These are phyloP conservation scores for Onychostruthus taczanowskii DNA, from an alignment of 2,113 vertebrate species.

Conservation along the genomic window DNA sequence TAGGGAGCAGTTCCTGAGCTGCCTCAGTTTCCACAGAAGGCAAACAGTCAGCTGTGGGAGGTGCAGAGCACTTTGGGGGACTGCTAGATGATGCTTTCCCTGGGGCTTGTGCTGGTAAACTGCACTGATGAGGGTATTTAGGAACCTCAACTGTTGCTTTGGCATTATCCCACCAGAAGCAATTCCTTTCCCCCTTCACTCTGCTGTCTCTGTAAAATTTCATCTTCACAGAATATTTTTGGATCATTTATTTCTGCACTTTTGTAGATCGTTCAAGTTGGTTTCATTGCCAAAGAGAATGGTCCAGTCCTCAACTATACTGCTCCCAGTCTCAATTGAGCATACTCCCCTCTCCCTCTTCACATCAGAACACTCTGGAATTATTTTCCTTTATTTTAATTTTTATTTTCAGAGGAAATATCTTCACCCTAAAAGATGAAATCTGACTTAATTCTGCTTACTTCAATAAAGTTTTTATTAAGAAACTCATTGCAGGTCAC, in stretches of 20 bases:
- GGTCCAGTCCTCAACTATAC: not conserved
- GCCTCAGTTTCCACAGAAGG: not conserved
- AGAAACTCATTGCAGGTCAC: not conserved
- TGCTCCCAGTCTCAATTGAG: not conserved
- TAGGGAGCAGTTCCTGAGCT: not conserved
- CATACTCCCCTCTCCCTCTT: not conserved
- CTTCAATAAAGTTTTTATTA: not conserved
- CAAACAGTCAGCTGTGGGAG: fast-evolving
- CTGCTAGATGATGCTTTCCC: not conserved
- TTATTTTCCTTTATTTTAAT: not conserved
- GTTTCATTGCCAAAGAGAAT: not conserved
- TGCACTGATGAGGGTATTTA: not conserved
- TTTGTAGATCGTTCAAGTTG: not conserved
- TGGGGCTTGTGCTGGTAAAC: not conserved
- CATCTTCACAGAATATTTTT: not conserved
- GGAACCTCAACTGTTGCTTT: not conserved
- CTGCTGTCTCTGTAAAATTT: not conserved
- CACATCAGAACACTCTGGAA: not conserved
- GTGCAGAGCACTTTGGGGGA: not conserved
- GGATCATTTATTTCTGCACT: not conserved
- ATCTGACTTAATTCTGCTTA: not conserved
- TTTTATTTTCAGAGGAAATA: not conserved
- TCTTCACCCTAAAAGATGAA: not conserved
- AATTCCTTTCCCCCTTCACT: not conserved
- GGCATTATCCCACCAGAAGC: not conserved